Conservation (phyloP, 1,140 invertebrate genomes). For the Proctacanthus coquilletti region DNA sequence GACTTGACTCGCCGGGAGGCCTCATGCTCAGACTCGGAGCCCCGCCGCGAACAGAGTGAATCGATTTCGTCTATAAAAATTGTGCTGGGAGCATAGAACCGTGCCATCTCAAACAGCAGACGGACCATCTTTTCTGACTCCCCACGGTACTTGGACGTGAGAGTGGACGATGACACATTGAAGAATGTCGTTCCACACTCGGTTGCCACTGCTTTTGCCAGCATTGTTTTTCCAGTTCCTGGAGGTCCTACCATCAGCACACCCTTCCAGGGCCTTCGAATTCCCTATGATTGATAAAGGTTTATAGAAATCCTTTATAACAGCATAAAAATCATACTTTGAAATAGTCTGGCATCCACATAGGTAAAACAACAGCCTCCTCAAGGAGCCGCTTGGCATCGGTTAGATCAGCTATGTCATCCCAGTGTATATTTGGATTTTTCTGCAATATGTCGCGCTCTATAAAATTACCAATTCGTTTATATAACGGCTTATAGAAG, state of each 20-base stretch:
- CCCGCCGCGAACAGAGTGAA: constrained; percentile 89
- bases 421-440: constrained; percentile 93
- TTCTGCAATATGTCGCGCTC: constrained; percentile 97
- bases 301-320: constrained; percentile 5
- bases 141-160: constrained; percentile 96
- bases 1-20: constrained; percentile 95
- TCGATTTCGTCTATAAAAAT: constrained; percentile 99
- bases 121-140: constrained; percentile 98
- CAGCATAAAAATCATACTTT: constrained; percentile 40
- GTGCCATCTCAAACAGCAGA: constrained; percentile 95
- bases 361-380: constrained; percentile 94
- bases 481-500: too few relatives aligned
- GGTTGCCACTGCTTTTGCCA: constrained; percentile 98
- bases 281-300: constrained; percentile 44
- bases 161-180: constrained; percentile 92
- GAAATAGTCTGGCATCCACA: constrained; percentile 98
- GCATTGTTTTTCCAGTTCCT: constrained; percentile 97
- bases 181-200: constrained; percentile 99
- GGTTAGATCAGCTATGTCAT: constrained; percentile 91
- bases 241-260: constrained; percentile 68
- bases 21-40: constrained; percentile 95
- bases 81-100: constrained; percentile 97
- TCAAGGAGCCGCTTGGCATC: constrained; percentile 91
- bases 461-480: too few relatives aligned
- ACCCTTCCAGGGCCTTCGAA: constrained; percentile 65